Base-by-base conservation (phyloP, 2,797 vertebrate species). In the Xenops minutus region DNA sequence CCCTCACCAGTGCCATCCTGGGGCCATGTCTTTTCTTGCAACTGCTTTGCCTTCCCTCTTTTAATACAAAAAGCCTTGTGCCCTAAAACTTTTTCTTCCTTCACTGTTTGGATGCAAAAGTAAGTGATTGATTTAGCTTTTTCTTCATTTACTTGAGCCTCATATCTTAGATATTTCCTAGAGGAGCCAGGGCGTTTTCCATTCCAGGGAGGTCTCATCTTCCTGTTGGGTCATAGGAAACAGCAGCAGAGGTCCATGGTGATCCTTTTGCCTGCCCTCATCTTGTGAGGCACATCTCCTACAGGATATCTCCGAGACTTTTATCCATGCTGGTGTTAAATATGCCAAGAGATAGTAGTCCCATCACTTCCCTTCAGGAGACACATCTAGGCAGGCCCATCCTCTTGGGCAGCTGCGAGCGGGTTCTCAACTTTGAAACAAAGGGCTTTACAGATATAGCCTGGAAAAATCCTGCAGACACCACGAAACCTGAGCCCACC, bases 271-370 rank as follows among this genome's bases (percentile, higher is more conserved):
- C 56, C 67, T 56, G 88, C 63, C 73, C 37, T 86, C n/a, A 7
- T 69, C 71, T 88, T 78, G 80, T 86, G 55, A 85, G 63, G 77
- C 67, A n/a, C 41, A 49, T 76, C 80, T 83, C 77, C 92, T 59
- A 16, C 90, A 87, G 95, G 92, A 96, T 94, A 92, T 92, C 48
- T 73, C 90, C 0, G 1, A 79, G 93, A 82, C 67, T 59, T 95
- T 92, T 95, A 69, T 88, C 92, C 74, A 2, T 18, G 29, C 54
- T 59, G 85, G 55, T 41, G 41, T 58, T 63, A 84, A 86, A 68
- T 61, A 79, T 0, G 1, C 39, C 27, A 36, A 63, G 83, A 89
- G 92, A 83, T 32, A 74, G 56, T 2, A 1, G 41, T 87, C 59
- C 85, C 80, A 63, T 90, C 71, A 1, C 88, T 95, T 92, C 96